Evolutionary conservation across 2,888 invertebrate genomes (phyloP).

Genomic region (Anoplius nigerrimus): DNA sequence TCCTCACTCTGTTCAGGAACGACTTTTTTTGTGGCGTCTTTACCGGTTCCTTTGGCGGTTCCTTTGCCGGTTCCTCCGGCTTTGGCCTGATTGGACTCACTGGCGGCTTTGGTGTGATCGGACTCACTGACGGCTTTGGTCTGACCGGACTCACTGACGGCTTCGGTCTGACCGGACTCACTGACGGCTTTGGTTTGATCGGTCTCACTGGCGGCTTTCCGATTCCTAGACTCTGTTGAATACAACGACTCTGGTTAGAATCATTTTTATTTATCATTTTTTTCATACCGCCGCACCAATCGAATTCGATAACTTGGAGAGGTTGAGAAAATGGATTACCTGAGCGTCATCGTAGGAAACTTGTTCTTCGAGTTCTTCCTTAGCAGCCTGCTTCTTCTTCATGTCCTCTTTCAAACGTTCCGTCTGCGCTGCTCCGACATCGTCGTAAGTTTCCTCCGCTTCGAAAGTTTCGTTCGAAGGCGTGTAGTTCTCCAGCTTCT

Average conservation of each 20-base stretch:
- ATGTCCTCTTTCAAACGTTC: background rate
- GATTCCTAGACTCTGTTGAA: no score
- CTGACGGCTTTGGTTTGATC: slow-evolving; percentile 9
- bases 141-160: background rate
- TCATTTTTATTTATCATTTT: no score
- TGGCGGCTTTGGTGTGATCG: background rate
- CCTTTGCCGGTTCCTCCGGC: slow-evolving; percentile 17
- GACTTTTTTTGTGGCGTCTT: slow-evolving; percentile 62
- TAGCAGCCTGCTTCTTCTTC: background rate
- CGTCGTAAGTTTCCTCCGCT: slow-evolving; percentile 41
- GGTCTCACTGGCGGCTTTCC: background rate
- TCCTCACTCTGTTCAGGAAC: slow-evolving; percentile 62
- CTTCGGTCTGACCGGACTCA: no score
- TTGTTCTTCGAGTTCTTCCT: background rate
- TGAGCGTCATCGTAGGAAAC: slow-evolving; percentile 50
- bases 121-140: slow-evolving; percentile 9
- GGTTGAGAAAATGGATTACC: slow-evolving; percentile 22
- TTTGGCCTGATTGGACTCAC: slow-evolving; percentile 8
- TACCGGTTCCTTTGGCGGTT: slow-evolving; percentile 26
- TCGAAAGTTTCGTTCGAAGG: background rate
- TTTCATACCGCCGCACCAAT: background rate
- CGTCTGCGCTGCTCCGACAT: slow-evolving; percentile 13
- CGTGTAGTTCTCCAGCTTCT: slow-evolving; percentile 2
- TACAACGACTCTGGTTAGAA: no score
- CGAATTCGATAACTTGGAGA: background rate